Evolutionary conservation across 2,797 vertebrate species (phyloP).

Genomic region (Coccyzus lansbergi): DNA sequence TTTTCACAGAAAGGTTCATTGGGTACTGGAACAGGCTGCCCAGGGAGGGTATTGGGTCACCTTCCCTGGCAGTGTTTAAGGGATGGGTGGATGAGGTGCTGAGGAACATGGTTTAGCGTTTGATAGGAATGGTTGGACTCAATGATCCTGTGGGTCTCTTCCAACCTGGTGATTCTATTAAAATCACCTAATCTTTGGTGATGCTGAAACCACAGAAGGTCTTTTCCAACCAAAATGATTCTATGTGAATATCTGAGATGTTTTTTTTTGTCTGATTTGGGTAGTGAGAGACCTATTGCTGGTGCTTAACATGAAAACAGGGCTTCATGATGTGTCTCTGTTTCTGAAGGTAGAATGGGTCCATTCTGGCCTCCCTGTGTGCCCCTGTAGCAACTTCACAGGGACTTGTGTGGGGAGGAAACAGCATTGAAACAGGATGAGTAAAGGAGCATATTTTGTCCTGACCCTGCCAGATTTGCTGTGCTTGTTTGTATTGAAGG

Average conservation of each 20-base stretch:
- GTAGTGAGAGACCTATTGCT: fast-evolving
- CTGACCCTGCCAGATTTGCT: not conserved
- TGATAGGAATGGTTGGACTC: too few species aligned
- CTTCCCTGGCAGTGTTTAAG: too few species aligned
- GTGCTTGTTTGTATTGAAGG: not conserved
- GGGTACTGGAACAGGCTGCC: too few species aligned
- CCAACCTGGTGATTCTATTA: too few species aligned
- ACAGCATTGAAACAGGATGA: not conserved
- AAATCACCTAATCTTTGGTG: not conserved
- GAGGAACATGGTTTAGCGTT: too few species aligned
- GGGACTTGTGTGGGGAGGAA: not conserved
- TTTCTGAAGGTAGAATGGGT: not conserved
- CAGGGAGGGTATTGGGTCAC: too few species aligned
- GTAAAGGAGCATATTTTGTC: not conserved
- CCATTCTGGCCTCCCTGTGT: fast-evolving
- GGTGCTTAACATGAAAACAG: not conserved
- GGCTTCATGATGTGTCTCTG: not conserved
- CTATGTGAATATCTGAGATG: not conserved
- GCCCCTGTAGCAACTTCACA: not conserved
- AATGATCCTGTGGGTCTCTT: too few species aligned
- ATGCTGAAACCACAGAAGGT: not conserved
- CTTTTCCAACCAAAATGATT: too few species aligned
- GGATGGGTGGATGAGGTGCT: too few species aligned
- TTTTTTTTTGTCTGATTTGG: not conserved
- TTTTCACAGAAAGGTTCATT: too few species aligned